Conservation (phyloP, 1,140 invertebrate species). For the Ceratitis capitata region DNA sequence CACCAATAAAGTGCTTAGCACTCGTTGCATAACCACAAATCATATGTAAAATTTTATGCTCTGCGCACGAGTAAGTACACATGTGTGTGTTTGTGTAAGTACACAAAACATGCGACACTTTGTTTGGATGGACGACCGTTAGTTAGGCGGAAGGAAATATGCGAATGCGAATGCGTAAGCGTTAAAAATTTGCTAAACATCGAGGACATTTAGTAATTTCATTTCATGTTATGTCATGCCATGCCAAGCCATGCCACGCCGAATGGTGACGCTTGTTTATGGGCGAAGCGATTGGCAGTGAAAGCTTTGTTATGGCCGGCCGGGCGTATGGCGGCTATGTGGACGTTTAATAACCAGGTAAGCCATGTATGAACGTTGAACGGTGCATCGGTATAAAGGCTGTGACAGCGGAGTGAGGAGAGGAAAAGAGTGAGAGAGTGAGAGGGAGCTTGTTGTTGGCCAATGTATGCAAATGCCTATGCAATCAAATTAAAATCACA, state of each 20-base stretch:
- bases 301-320: too few relatives aligned
- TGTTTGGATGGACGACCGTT: neutral
- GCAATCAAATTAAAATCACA: conserved; percentile 21
- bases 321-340: too few relatives aligned
- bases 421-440: neutral
- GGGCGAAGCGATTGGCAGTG: too few relatives aligned
- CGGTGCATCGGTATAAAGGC: neutral
- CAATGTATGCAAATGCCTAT: neutral
- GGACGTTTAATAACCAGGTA: too few relatives aligned
- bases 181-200: neutral
- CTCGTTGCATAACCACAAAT: neutral
- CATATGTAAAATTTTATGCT: conserved; percentile 9
- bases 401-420: neutral
- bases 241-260: too few relatives aligned
- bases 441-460: too few relatives aligned
- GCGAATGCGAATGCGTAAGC: too few relatives aligned
- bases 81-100: too few relatives aligned
- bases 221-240: neutral
- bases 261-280: neutral
- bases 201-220: conserved; percentile 12
- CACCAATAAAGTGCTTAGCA: neutral
- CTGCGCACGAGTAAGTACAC: too few relatives aligned
- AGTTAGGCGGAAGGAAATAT: neutral
- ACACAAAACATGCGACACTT: conserved; percentile 12
- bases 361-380: too few relatives aligned